These are phyloP conservation scores for Clistopyga incitator DNA, from an alignment of 2,888 invertebrate species.

Conservation along the genomic window DNA sequence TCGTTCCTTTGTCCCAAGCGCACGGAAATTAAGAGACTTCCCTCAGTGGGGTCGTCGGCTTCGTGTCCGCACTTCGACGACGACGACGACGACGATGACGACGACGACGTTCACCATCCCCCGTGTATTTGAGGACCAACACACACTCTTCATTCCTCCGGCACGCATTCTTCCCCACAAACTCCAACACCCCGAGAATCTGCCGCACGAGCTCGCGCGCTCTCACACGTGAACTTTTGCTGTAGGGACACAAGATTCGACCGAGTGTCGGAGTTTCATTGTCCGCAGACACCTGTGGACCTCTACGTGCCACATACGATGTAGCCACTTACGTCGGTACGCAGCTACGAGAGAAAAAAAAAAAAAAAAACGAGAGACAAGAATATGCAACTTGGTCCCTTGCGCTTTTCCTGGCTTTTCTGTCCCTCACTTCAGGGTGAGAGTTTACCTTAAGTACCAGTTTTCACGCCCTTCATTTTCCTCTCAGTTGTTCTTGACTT, in stretches of 20 bases:
- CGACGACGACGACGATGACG: constrained; percentile 58
- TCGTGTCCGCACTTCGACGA: constrained; percentile 71
- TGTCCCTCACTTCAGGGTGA: constrained; percentile 55
- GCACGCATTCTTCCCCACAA: constrained; percentile 34
- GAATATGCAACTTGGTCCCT: constrained; percentile 69
- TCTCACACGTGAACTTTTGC: constrained; percentile 50
- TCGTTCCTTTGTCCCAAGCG: constrained; percentile 73
- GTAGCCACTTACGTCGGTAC: constrained; percentile 76
- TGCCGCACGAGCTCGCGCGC: constrained; percentile 48
- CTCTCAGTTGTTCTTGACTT: constrained; percentile 59
- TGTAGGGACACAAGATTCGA: constrained; percentile 46
- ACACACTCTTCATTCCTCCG: constrained; percentile 41
- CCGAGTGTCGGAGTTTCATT: constrained; percentile 75
- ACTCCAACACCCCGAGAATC: constrained; percentile 17
- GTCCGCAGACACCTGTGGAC: constrained; percentile 84
- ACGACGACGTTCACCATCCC: constrained; percentile 58
- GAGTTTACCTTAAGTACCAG: constrained; percentile 60
- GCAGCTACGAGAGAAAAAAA: constrained; percentile 41
- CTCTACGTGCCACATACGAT: constrained; percentile 74
- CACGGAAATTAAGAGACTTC: constrained; percentile 82
- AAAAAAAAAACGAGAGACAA: constrained; percentile 68
- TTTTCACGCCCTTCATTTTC: constrained; percentile 53
- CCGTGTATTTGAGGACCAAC: constrained; percentile 61
- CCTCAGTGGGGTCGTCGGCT: constrained; percentile 70
- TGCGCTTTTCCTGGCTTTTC: constrained; percentile 80